Percentiles rank a stretch among this genome's conserved stretches.
phyloP scores from a whole-genome alignment of 2,113 vertebrate genomes.

The Scophthalmus maximus region DNA sequence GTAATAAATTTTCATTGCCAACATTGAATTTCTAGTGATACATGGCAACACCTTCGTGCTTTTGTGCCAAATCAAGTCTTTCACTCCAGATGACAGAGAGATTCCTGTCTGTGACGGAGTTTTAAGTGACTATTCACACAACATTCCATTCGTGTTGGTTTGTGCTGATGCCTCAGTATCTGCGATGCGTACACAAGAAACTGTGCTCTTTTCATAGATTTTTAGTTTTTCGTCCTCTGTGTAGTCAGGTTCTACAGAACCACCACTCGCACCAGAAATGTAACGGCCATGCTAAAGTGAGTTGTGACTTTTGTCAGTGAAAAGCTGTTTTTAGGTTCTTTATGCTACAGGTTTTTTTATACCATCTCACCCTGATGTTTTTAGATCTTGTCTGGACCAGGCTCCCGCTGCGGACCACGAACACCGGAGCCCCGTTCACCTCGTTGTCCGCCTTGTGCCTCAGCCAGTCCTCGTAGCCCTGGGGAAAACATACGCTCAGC shows the following conservation, averaged over 20 bases:
- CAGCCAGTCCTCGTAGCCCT: conserved; percentile 99
- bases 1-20: no score
- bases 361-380: conserved; percentile 90
- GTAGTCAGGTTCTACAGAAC: background rate
- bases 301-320: background rate
- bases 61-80: no score
- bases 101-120: no score
- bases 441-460: conserved; percentile 98
- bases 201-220: background rate
- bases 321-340: conserved; percentile 3
- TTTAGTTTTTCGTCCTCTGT: background rate
- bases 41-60: no score
- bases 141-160: background rate
- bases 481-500: background rate
- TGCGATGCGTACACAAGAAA: background rate
- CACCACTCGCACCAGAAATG: background rate
- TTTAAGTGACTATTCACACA: no score
- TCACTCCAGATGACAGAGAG: no score
- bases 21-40: no score
- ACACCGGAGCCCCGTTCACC: conserved; percentile 97
- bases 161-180: conserved; percentile 1
- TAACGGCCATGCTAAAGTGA: conserved; percentile 23
- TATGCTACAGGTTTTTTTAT: background rate
- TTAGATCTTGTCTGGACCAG: conserved; percentile 98
- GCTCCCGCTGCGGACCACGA: conserved; percentile 97